Evolutionary conservation across 1,140 invertebrate genomes (phyloP).

Genomic region (Trichomalopsis sarcophagae): DNA sequence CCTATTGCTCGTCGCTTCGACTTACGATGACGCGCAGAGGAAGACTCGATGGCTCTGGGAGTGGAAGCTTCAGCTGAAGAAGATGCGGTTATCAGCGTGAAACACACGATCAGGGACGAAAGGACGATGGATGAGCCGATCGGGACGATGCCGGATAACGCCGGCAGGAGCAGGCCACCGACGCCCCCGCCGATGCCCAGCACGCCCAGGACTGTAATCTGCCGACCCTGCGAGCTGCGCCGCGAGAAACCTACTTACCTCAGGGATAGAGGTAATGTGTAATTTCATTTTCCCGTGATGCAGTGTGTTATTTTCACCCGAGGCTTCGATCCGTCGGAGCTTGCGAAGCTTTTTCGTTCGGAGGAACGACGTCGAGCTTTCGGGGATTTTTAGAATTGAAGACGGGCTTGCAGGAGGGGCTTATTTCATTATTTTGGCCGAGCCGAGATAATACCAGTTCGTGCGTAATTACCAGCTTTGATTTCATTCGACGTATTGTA

Average conservation of each 20-base stretch:
- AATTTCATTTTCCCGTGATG: too few relatives aligned
- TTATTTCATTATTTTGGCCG: background rate
- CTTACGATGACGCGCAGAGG: background rate
- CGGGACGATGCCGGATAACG: background rate
- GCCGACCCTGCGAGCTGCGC: slow-evolving; percentile 53
- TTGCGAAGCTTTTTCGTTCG: too few relatives aligned
- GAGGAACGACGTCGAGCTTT: too few relatives aligned
- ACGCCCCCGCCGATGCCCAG: background rate
- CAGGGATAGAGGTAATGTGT: slow-evolving; percentile 63
- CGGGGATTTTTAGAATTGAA: too few relatives aligned
- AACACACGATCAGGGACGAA: background rate
- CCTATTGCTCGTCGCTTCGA: too few relatives aligned
- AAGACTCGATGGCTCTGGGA: background rate
- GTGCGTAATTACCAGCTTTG: too few relatives aligned
- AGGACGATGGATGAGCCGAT: background rate
- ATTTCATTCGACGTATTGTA: too few relatives aligned
- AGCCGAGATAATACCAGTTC: too few relatives aligned
- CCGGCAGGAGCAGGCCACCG: background rate
- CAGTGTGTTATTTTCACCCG: too few relatives aligned
- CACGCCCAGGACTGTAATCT: slow-evolving; percentile 39
- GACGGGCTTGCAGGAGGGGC: too few relatives aligned
- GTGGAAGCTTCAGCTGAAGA: background rate
- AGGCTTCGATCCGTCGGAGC: too few relatives aligned
- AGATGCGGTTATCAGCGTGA: background rate
- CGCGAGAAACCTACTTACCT: slow-evolving; percentile 63